Evolutionary conservation across 2,888 invertebrate genomes (phyloP).

Genomic region (Ectobius pallidus): DNA sequence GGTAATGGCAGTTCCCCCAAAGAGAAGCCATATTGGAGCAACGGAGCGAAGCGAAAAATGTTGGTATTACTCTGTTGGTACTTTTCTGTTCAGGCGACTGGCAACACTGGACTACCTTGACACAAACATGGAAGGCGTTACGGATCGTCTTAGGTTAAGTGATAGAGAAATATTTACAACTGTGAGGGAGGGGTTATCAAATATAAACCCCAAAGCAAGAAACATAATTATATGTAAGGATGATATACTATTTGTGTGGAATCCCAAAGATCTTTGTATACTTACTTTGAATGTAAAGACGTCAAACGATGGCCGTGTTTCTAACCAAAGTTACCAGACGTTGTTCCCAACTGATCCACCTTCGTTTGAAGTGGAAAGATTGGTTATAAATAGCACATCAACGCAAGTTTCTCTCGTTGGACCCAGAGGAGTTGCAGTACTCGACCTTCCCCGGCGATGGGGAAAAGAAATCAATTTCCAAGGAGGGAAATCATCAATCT

Average conservation of each 20-base stretch:
- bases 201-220: slow-evolving; percentile 62
- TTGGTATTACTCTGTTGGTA: too few species aligned
- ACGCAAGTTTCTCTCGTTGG: slow-evolving; percentile 74
- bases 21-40: too few species aligned
- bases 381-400: slow-evolving; percentile 69
- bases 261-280: slow-evolving; percentile 67
- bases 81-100: too few species aligned
- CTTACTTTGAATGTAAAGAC: slow-evolving; percentile 62
- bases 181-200: slow-evolving; percentile 61
- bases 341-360: slow-evolving; percentile 71
- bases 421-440: slow-evolving; percentile 68
- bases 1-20: too few species aligned
- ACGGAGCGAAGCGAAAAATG: too few species aligned
- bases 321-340: slow-evolving; percentile 65
- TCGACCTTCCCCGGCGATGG: slow-evolving; percentile 74
- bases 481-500: slow-evolving; percentile 68
- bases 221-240: slow-evolving; percentile 69
- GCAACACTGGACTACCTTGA: slow-evolving; percentile 1
- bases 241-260: slow-evolving; percentile 72
- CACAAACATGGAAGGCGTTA: slow-evolving; percentile 37
- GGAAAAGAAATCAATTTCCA: slow-evolving; percentile 72
- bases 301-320: slow-evolving; percentile 58
- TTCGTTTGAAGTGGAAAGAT: slow-evolving; percentile 69
- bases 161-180: slow-evolving; percentile 66
- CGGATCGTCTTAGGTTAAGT: slow-evolving; percentile 40